These are phyloP conservation scores for Drosophila oshimai DNA, from an alignment of 1,140 invertebrate genomes.

Conservation along the genomic window DNA sequence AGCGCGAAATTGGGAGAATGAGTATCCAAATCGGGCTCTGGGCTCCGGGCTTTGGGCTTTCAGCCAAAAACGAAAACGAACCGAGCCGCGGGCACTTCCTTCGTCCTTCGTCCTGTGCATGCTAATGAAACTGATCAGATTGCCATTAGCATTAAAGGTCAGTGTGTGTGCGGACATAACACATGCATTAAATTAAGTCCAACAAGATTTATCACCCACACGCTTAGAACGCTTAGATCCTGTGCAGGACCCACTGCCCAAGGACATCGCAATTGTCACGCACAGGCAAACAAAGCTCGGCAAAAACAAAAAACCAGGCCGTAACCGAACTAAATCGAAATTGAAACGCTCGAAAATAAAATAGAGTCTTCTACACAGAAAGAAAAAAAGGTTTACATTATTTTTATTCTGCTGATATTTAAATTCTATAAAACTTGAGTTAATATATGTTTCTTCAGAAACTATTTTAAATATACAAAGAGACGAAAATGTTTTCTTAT, in stretches of 20 bases:
- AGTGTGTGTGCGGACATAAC: constrained; percentile 47
- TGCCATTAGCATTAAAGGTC: constrained; percentile 64
- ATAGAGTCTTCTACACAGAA: constrained; percentile 6
- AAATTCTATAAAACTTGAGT: no score
- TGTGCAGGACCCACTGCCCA: background rate
- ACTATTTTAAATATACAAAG: no score
- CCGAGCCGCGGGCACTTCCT: background rate
- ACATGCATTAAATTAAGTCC: constrained; percentile 58
- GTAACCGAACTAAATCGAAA: constrained; percentile 46
- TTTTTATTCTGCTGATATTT: no score
- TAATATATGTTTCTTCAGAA: no score
- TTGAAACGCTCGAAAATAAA: constrained; percentile 51
- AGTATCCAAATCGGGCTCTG: constrained; percentile 21
- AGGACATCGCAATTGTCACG: constrained; percentile 60
- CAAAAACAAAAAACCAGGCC: background rate
- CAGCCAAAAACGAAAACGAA: background rate
- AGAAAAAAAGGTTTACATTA: background rate
- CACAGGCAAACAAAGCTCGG: constrained; percentile 43
- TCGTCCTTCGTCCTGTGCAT: constrained; percentile 51
- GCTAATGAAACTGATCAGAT: constrained; percentile 74
- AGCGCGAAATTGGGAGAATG: constrained; percentile 69
- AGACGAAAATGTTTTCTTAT: no score
- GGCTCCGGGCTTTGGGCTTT: background rate
- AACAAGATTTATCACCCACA: constrained; percentile 62
- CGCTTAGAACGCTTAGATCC: constrained; percentile 12